Evolutionary conservation across 2,888 invertebrate species (phyloP).

Genomic region (Antitype chi): DNA sequence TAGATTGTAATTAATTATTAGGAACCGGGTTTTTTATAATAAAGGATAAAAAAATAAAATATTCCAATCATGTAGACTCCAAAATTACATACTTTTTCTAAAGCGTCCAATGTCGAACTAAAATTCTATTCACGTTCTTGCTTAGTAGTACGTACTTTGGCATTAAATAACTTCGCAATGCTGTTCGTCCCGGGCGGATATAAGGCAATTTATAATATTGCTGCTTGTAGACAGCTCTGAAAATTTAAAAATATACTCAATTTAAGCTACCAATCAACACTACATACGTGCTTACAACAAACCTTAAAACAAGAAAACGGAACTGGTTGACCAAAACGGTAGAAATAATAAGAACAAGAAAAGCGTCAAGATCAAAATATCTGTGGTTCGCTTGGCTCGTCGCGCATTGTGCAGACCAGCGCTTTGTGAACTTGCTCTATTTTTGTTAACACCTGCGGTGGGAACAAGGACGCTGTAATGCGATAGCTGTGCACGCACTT

Average conservation of each 20-base stretch:
- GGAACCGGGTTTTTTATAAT: too few species aligned
- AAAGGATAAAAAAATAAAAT: too few species aligned
- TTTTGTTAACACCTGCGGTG: slow-evolving; percentile 86
- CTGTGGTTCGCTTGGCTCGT: slow-evolving; percentile 60
- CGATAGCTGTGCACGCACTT: slow-evolving; percentile 72
- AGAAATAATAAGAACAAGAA: slow-evolving; percentile 40
- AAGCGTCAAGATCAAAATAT: slow-evolving; percentile 77
- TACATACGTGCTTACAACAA: slow-evolving; percentile 5
- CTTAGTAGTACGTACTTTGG: background rate
- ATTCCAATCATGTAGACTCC: background rate
- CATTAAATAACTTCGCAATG: background rate
- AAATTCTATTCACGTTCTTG: background rate
- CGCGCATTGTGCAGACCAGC: slow-evolving; percentile 56
- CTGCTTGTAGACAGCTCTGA: background rate
- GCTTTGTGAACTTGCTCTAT: slow-evolving; percentile 75
- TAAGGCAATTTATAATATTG: background rate
- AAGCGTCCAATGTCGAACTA: background rate
- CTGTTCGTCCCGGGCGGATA: background rate
- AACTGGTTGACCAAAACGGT: slow-evolving; percentile 64
- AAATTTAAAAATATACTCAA: slow-evolving; percentile 1
- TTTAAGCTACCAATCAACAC: background rate
- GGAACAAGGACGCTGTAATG: slow-evolving; percentile 79
- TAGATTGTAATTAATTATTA: too few species aligned
- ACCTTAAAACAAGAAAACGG: slow-evolving; percentile 27
- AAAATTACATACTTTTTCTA: background rate